Evolutionary conservation across 2,888 invertebrate species (phyloP).

Genomic region (Torymus texanus): DNA sequence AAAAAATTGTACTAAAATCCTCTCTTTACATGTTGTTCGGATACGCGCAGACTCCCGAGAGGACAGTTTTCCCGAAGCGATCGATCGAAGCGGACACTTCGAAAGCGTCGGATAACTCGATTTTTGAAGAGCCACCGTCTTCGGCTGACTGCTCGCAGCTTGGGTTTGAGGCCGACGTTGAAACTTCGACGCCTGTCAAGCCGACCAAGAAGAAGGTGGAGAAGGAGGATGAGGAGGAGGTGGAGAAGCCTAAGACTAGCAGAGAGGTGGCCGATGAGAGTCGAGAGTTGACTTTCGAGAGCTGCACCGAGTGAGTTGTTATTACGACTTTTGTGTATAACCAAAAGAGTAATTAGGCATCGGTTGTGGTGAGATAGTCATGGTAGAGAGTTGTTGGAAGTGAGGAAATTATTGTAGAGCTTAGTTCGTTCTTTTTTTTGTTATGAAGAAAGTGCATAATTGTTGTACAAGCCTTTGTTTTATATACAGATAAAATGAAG

Average conservation of each 20-base stretch:
- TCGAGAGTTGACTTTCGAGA: slow-evolving; percentile 1
- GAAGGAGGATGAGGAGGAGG: neutral
- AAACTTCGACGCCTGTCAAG: slow-evolving; percentile 54
- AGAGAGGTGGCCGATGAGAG: slow-evolving; percentile 7
- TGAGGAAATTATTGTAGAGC: too few species aligned
- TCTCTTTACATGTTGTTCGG: slow-evolving; percentile 14
- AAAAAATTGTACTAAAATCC: slow-evolving; percentile 31
- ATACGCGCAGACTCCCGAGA: slow-evolving; percentile 53
- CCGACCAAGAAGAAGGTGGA: neutral
- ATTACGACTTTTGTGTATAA: too few species aligned
- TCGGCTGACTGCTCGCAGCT: slow-evolving; percentile 10
- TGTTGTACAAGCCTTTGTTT: too few species aligned
- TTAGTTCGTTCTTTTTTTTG: too few species aligned
- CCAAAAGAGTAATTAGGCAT: too few species aligned
- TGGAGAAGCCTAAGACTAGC: neutral
- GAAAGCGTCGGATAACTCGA: slow-evolving; percentile 57
- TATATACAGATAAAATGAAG: too few species aligned
- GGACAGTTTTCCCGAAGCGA: slow-evolving; percentile 44
- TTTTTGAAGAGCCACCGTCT: slow-evolving; percentile 38
- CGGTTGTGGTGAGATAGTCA: too few species aligned
- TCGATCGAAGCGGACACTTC: slow-evolving; percentile 47
- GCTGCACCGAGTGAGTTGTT: slow-evolving; percentile 29
- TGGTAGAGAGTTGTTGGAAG: too few species aligned
- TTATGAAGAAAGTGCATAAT: too few species aligned
- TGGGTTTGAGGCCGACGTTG: slow-evolving; percentile 15